These are phyloP conservation scores for Rutilus rutilus DNA, from an alignment of 2,113 vertebrate genomes.

Conservation along the genomic window DNA sequence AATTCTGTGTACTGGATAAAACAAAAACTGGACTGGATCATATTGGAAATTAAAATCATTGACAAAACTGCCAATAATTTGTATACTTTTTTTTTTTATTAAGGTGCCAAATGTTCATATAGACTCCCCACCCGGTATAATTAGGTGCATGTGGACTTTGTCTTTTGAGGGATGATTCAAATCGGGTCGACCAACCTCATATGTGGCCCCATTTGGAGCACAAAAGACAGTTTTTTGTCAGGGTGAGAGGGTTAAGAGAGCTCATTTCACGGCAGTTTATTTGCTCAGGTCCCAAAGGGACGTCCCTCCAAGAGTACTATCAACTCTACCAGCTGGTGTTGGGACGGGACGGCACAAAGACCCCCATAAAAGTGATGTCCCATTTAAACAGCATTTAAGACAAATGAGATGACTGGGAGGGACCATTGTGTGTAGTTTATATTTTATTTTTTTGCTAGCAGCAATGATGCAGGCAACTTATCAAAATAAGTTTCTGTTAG, in stretches of 20 bases:
- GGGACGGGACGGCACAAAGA: slow-evolving; percentile 44
- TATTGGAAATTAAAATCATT: not conserved
- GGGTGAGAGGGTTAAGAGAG: slow-evolving; percentile 74
- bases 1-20: not conserved
- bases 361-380: slow-evolving; percentile 38
- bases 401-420: slow-evolving; percentile 24
- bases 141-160: slow-evolving; percentile 54
- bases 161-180: slow-evolving; percentile 51
- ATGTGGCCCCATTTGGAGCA: slow-evolving; percentile 47
- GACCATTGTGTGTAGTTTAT: not conserved
- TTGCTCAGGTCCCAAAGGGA: slow-evolving; percentile 68
- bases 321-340: slow-evolving; percentile 72
- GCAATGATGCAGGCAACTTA: not conserved
- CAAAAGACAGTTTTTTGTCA: slow-evolving; percentile 57
- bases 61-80: not conserved
- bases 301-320: slow-evolving; percentile 69
- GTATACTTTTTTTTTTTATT: slow-evolving; percentile 2
- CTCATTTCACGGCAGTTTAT: slow-evolving; percentile 80
- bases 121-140: slow-evolving; percentile 44
- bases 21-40: not conserved
- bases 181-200: slow-evolving; percentile 33
- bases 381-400: slow-evolving; percentile 54
- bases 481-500: not conserved
- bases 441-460: not conserved
- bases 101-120: not conserved